phyloP scores from a whole-genome alignment of 2,888 invertebrate genomes.

The Ennomos erosarius region DNA sequence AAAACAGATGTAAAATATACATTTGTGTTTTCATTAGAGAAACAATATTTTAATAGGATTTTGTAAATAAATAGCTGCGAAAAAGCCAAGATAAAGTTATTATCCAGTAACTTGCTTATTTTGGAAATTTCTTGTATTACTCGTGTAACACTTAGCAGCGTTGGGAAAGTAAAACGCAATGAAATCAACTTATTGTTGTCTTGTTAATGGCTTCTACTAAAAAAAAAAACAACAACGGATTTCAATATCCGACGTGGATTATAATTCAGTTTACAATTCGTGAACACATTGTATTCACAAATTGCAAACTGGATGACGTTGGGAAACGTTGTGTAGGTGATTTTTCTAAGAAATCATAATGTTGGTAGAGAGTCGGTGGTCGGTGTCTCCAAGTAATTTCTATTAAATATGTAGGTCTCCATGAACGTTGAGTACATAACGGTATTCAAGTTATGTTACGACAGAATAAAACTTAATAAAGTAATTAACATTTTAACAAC shows the following conservation, averaged over 20 bases:
- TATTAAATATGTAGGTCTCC: conserved; percentile 3
- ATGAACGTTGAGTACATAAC: conserved; percentile 17
- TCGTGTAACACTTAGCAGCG: no score
- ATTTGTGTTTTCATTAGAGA: background rate
- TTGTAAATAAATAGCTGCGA: conserved; percentile 44
- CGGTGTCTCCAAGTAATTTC: background rate
- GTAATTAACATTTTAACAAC: conserved; percentile 23
- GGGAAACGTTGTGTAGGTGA: no score
- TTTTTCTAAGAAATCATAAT: no score
- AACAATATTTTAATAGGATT: conserved; percentile 24
- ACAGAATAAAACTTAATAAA: conserved; percentile 27
- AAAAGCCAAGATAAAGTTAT: conserved; percentile 61
- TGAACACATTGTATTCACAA: no score
- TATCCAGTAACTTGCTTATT: conserved; percentile 49
- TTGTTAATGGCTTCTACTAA: no score
- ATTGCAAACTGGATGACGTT: no score
- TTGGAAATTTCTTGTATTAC: conserved; percentile 14
- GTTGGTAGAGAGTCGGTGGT: background rate
- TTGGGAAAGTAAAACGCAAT: no score
- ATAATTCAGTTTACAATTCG: no score
- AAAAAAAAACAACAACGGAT: no score
- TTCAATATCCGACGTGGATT: no score
- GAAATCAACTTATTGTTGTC: no score
- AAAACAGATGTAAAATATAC: no score
- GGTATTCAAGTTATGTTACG: conserved; percentile 20